These are phyloP conservation scores for Apogon talboti DNA, from an alignment of 2,797 vertebrate genomes.

Conservation along the genomic window DNA sequence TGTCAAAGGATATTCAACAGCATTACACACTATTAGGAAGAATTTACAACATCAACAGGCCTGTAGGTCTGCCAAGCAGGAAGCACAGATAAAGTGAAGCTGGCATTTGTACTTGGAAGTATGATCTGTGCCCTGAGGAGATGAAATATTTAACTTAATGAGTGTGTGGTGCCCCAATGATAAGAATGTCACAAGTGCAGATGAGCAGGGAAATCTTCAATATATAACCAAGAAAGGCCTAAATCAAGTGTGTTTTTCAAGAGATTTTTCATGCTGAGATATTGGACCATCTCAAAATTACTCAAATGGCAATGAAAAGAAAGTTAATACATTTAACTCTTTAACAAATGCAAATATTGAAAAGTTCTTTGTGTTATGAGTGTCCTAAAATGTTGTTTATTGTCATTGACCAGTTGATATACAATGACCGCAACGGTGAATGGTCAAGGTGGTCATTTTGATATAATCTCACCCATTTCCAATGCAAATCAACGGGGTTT, in stretches of 20 bases:
- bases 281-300: no score
- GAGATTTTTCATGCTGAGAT: no score
- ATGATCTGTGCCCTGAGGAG: background rate
- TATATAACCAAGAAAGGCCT: no score
- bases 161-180: no score
- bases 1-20: conserved; percentile 47
- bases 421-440: no score
- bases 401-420: background rate
- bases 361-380: background rate
- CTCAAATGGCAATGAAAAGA: no score
- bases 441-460: background rate
- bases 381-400: background rate
- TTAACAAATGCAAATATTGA: no score
- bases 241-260: no score
- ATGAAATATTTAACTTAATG: no score
- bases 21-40: conserved; percentile 50
- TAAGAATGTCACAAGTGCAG: no score
- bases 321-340: no score
- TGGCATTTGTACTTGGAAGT: conserved; percentile 16
- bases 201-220: no score
- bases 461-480: background rate
- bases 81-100: background rate
- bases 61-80: conserved; percentile 8
- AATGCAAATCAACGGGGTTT: background rate
- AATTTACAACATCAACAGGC: conserved; percentile 52